Percentiles rank a stretch among this genome's conserved stretches.
Evolutionary conservation across 2,888 invertebrate genomes (phyloP).

Genomic region (Eurois occulta): DNA sequence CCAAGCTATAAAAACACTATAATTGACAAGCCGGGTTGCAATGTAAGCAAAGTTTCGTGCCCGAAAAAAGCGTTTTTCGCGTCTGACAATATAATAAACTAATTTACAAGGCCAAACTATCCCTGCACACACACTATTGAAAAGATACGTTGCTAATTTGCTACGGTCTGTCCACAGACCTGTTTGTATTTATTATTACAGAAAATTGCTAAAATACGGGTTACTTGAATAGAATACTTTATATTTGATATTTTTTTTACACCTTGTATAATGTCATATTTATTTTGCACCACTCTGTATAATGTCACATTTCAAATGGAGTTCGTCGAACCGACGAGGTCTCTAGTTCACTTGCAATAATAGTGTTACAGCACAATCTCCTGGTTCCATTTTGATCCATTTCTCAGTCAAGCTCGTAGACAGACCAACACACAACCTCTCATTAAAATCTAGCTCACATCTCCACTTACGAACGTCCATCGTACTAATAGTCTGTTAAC

Average conservation of each 20-base stretch:
- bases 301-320: neutral
- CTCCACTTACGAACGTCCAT: conserved; percentile 23
- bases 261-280: neutral
- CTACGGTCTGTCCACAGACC: neutral
- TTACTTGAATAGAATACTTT: neutral
- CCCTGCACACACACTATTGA: neutral
- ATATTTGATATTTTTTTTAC: neutral
- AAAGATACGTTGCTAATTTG: neutral
- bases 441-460: conserved; percentile 55
- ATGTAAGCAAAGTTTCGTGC: neutral
- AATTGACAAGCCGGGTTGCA: neutral
- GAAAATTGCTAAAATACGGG: neutral
- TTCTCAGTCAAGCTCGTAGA: conserved; percentile 20
- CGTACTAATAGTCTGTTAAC: conserved; percentile 45
- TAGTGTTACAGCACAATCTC: conserved; percentile 4
- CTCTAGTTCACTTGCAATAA: neutral
- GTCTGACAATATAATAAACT: neutral
- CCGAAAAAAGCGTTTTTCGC: conserved; percentile 6
- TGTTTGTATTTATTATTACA: neutral
- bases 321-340: neutral
- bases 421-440: conserved; percentile 16
- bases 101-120: conserved; percentile 9
- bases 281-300: neutral
- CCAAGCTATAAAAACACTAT: neutral
- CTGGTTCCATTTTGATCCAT: neutral